Conservation (phyloP, 2,888 invertebrate species). For the Pegoplata infirma region DNA sequence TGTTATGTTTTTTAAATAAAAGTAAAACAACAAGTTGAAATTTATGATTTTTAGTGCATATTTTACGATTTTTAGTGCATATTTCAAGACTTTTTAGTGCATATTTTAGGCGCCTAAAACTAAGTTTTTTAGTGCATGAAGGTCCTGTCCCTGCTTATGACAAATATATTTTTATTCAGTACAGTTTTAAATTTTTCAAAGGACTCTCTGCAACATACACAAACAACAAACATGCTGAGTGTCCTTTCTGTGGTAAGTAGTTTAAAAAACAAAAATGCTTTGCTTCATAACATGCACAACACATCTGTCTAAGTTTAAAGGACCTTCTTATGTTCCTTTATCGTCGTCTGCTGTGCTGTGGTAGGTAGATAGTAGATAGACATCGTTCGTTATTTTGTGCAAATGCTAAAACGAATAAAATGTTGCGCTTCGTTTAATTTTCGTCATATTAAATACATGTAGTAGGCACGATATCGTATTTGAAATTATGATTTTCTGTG, state of each 20-base stretch:
- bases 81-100: too few relatives aligned
- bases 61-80: too few relatives aligned
- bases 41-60: too few relatives aligned
- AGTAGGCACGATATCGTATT: too few relatives aligned
- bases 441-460: background rate
- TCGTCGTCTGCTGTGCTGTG: background rate
- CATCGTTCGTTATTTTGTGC: background rate
- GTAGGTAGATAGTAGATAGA: too few relatives aligned
- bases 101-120: too few relatives aligned
- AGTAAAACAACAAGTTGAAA: too few relatives aligned
- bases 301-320: slow-evolving; percentile 4
- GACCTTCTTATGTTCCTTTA: background rate
- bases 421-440: slow-evolving; percentile 6
- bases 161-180: slow-evolving; percentile 21
- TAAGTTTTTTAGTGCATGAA: too few relatives aligned
- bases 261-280: slow-evolving; percentile 6
- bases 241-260: slow-evolving; percentile 5
- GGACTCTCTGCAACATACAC: background rate
- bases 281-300: background rate
- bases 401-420: slow-evolving; percentile 6
- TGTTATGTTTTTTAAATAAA: too few relatives aligned
- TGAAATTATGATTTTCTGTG: slow-evolving; percentile 28
- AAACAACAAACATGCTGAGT: too few relatives aligned
- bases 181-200: slow-evolving; percentile 26
- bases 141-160: too few relatives aligned